A percentile compares a stretch with the other conserved stretches of the same genome.
Conservation (phyloP, 92 coral and sea anemone species). For the Bergia puertoricense region DNA sequence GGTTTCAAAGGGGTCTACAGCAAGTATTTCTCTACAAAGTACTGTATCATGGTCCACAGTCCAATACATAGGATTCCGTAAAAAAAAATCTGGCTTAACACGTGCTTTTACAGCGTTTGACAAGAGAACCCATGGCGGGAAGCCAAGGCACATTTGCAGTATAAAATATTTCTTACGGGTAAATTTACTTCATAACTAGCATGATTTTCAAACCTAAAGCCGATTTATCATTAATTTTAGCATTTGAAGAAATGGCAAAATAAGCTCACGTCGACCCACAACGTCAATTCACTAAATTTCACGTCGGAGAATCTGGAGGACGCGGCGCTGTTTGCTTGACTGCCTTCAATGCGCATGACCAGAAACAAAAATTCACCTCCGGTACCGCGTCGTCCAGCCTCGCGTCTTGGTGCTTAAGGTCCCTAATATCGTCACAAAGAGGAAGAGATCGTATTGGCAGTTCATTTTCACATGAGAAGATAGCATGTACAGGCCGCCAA, state of each 20-base stretch:
- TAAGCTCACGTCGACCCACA: not conserved
- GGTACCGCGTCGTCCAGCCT: too few relatives aligned
- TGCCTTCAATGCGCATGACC: too few relatives aligned
- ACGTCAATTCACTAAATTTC: not conserved
- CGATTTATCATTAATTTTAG: not conserved
- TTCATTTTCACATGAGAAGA: constrained; percentile 40
- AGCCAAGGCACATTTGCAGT: constrained; percentile 1
- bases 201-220: not conserved
- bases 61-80: constrained; percentile 3
- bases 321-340: not conserved
- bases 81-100: not conserved
- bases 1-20: constrained; percentile 15
- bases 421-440: too few relatives aligned
- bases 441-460: too few relatives aligned
- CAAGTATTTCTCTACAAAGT: constrained; percentile 11
- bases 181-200: not conserved
- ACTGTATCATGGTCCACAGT: constrained; percentile 9
- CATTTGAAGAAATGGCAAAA: not conserved
- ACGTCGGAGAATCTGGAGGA: constrained; percentile 3
- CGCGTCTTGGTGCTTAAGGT: too few relatives aligned
- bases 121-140: constrained; percentile 1
- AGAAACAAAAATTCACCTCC: too few relatives aligned
- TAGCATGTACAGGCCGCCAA: constrained; percentile 47
- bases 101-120: constrained; percentile 1
- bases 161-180: not conserved